These are phyloP conservation scores for Folsomia manolachei DNA, from an alignment of 2,888 invertebrate species.

Conservation along the genomic window DNA sequence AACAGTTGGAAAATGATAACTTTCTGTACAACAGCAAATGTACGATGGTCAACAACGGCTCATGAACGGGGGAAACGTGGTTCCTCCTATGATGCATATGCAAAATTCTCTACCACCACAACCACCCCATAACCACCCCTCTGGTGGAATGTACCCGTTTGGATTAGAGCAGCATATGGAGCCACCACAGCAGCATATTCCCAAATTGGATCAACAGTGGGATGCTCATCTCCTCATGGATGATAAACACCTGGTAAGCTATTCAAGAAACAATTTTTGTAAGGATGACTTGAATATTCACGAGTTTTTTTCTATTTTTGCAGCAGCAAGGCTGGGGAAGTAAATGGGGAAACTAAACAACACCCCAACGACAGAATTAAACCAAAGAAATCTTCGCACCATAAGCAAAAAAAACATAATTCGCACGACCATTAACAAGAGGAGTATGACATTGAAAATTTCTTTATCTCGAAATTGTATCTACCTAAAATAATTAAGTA, in stretches of 20 bases:
- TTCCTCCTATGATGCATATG: slow-evolving; percentile 42
- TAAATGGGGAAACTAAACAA: not conserved
- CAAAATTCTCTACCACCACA: slow-evolving; percentile 38
- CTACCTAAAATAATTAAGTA: no score
- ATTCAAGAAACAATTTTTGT: not conserved
- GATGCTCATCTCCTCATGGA: slow-evolving; percentile 41
- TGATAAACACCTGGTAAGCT: slow-evolving; percentile 36
- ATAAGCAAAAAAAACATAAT: no score
- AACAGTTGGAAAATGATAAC: not conserved
- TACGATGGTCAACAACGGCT: slow-evolving; percentile 44
- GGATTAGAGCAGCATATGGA: slow-evolving; percentile 41
- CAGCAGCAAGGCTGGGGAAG: slow-evolving; percentile 4
- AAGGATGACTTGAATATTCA: not conserved
- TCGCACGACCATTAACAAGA: no score
- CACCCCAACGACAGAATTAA: no score
- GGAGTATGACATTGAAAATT: no score
- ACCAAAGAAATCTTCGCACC: no score
- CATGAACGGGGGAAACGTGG: slow-evolving; percentile 44
- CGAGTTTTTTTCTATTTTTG: not conserved
- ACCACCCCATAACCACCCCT: slow-evolving; percentile 38
- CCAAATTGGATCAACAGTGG: slow-evolving; percentile 47
- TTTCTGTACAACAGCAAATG: no score
- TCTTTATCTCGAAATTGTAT: no score
- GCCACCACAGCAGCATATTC: slow-evolving; percentile 29
- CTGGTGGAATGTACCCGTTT: slow-evolving; percentile 41